Evolutionary conservation across 1,140 invertebrate genomes (phyloP), one percentile per base, ranked within the genome.

Genomic region (Oncopeltus fasciatus): DNA sequence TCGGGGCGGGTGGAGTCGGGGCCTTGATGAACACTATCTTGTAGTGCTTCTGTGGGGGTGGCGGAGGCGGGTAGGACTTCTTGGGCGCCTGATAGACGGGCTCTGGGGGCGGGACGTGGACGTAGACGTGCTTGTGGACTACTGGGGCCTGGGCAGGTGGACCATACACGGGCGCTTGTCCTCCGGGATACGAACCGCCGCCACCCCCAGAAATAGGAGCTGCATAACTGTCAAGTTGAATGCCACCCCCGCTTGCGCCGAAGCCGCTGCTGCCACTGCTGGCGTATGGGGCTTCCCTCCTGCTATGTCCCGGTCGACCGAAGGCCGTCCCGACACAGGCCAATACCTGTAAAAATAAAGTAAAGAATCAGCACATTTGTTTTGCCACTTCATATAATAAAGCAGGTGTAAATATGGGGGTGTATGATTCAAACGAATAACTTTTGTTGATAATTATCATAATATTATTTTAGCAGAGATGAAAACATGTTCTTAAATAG

Each of bases 1-100:
- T 87, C 12, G 85, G 85, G 11, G 86, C 82, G 1, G 86, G 86
- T 60, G 86, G 83, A 2, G 85, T 86, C 47, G 88, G 87, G 1
- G 87, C 87, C 74, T 90, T 90, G 71, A 91, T 91, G 77, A 91
- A 90, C 38, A 91, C 86, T 67, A 91, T 90, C 73, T 90, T 90
- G 79, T 90, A 91, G 70, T 91, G 88, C 69, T 91, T 91, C 70
- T 90, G 87, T 11, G 88, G 85, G 9, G 87, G 81, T 53, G 83
- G 80, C 26, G 70, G 70, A 9, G 73, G 71, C 1, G 67, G 61
- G 5, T 56, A 59, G 0, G 68, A 66, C 60, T 68, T 67, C 33
- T 63, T 68, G 2, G 85, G 80, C 1, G 80, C 76, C 33, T 80
- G 79, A 70, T 85, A 82, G 69, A 86, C 83, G 1, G 84, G 85